Conservation (phyloP, 1,140 invertebrate genomes). For the Onthophagus taurus region DNA sequence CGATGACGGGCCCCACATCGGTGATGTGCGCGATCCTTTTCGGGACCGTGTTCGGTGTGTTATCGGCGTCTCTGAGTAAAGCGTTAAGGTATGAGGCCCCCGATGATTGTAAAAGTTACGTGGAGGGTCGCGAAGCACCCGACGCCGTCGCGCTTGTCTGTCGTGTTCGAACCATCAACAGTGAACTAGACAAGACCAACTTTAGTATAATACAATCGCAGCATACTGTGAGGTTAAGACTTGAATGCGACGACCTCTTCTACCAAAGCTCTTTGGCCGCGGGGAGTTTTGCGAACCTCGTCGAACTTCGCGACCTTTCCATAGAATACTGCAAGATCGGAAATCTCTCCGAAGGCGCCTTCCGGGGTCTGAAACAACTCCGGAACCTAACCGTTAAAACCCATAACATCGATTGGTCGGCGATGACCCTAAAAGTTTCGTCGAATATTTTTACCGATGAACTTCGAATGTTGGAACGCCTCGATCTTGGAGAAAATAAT, state of each 20-base stretch:
- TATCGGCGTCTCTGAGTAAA: conserved; percentile 58
- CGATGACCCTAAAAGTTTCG: conserved; percentile 71
- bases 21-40: conserved; percentile 45
- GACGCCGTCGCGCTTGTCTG: conserved; percentile 68
- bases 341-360: conserved; percentile 75
- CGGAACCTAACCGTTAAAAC: conserved; percentile 77
- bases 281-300: conserved; percentile 72
- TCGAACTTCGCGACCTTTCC: conserved; percentile 71
- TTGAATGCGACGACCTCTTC: conserved; percentile 76
- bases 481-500: conserved; percentile 83
- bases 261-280: conserved; percentile 78
- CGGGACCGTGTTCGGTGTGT: conserved; percentile 55
- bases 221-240: conserved; percentile 67
- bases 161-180: conserved; percentile 73
- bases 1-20: conserved; percentile 30
- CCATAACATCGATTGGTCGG: conserved; percentile 81
- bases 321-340: conserved; percentile 88
- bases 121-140: conserved; percentile 46
- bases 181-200: conserved; percentile 80
- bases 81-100: conserved; percentile 68
- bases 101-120: conserved; percentile 75
- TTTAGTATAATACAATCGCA: conserved; percentile 82
- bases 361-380: conserved; percentile 68
- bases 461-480: conserved; percentile 58
- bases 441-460: conserved; percentile 65